Evolutionary conservation across 2,888 invertebrate species (phyloP).

Genomic region (Troglohyphantes excavatus): DNA sequence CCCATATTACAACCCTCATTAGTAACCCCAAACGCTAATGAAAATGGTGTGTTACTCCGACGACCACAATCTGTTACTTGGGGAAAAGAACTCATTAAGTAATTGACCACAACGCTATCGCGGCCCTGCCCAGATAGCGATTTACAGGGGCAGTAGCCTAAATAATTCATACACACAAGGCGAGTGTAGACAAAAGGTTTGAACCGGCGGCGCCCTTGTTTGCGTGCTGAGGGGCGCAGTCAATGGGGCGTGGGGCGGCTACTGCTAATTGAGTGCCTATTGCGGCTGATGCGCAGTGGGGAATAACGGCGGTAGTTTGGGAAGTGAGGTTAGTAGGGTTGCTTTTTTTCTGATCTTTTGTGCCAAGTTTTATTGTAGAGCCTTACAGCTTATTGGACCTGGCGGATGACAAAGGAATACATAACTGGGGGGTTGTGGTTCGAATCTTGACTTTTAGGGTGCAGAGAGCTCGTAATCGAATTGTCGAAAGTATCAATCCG

Average conservation of each 20-base stretch:
- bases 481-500: no score
- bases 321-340: no score
- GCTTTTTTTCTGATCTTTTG: neutral
- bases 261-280: slow-evolving; percentile 66
- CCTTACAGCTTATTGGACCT: no score
- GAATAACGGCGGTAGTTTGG: slow-evolving; percentile 24
- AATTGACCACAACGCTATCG: slow-evolving; percentile 50
- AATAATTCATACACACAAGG: slow-evolving; percentile 63
- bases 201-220: slow-evolving; percentile 46
- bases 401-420: no score
- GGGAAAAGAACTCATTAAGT: slow-evolving; percentile 59
- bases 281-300: slow-evolving; percentile 63
- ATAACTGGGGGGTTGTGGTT: no score
- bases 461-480: no score
- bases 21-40: slow-evolving; percentile 47
- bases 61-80: slow-evolving; percentile 58
- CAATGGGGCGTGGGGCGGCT: slow-evolving; percentile 58
- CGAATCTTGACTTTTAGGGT: no score
- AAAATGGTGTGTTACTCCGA: slow-evolving; percentile 17
- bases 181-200: slow-evolving; percentile 63
- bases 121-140: slow-evolving; percentile 15
- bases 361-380: no score
- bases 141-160: slow-evolving; percentile 57
- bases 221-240: slow-evolving; percentile 46
- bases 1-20: slow-evolving; percentile 49